Percentiles rank a stretch among this genome's conserved stretches.
Conservation (phyloP, 2,888 invertebrate genomes). For the Seladonia tumulorum region DNA sequence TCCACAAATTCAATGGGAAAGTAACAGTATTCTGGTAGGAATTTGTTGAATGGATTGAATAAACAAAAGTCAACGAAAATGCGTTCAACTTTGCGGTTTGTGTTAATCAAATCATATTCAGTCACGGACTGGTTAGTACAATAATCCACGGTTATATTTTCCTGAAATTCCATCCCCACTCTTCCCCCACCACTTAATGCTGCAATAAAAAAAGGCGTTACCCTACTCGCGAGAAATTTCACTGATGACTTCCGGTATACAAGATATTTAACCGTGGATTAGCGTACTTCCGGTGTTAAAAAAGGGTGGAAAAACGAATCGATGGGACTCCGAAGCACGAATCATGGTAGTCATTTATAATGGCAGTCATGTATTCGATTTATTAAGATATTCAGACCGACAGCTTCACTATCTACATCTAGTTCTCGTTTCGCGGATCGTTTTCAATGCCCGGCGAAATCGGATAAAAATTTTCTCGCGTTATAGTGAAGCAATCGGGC, state of each 20-base stretch:
- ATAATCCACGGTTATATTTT: too few species aligned
- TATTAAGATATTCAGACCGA: constrained; percentile 74
- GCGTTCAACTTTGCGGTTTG: too few species aligned
- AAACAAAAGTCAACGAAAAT: not conserved
- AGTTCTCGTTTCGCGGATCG: constrained; percentile 38
- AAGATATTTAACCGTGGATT: too few species aligned
- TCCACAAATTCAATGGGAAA: not conserved
- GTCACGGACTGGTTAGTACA: too few species aligned
- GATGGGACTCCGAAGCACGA: not conserved
- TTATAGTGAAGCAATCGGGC: constrained; percentile 67
- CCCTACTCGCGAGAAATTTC: not conserved
- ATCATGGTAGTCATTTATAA: constrained; percentile 55
- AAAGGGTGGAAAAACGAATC: not conserved
- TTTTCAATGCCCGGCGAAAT: constrained; percentile 25
- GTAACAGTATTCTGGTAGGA: not conserved
- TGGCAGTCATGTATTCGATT: constrained; percentile 73
- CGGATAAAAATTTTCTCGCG: constrained; percentile 54
- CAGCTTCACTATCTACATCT: constrained; percentile 64
- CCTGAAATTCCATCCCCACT: too few species aligned
- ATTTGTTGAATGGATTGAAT: not conserved
- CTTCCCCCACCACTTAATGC: not conserved
- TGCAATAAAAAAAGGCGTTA: not conserved
- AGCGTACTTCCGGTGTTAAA: not conserved
- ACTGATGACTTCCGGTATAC: too few species aligned
- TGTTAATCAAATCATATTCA: too few species aligned